Base-by-base conservation (phyloP, 2,113 vertebrate genomes). In the Circaetus cinerascens region DNA sequence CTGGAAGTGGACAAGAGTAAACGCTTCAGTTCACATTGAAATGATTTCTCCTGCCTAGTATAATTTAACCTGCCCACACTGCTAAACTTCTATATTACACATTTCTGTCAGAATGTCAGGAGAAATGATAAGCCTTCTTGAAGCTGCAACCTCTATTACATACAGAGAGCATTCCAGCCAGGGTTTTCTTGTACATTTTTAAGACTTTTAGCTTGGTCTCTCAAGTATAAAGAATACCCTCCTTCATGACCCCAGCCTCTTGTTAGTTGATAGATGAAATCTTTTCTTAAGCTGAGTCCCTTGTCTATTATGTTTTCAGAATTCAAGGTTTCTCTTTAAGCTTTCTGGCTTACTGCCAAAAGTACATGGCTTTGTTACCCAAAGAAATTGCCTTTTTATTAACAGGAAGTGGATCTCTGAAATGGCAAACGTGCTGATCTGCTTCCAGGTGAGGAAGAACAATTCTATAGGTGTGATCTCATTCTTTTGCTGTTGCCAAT, bases 191-290 rank as follows among this genome's bases (percentile, higher is more conserved):
- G 55, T 36, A 78, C 68, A 13, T 93, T 97, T 96, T 95, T 66
- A 96, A 97, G 96, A 92, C 82, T 93, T 97, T 91, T 88, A 97
- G 94, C 94, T 43, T 83, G 90, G 88, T 96, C 97, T 98, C 97
- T 98, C 95, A 95, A 96, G 96, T 98, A 96, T 94, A 93, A 97
- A 97, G 97, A 94, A 96, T 94, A 94, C 94, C 93, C 91, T 93
- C 3, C 94, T 97, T 90, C 80, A 38, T 97, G 98, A 97, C 98
- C 97, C 96, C 86, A 80, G 97, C 97, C 97, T 97, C 98, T 98
- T 95, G 97, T 98, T 97, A 97, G 97, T 68, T 95, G 97, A 97
- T 91, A 97, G 98, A 98, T 95, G 93, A 96, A 98, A 98, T 98
- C 96, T 98, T 97, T 97, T 97, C 97, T 92, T 93, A 96, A 96